Percentiles rank a stretch among this genome's conserved stretches.
phyloP scores from a whole-genome alignment of 2,888 invertebrate species.

The Ferdinandea cuprea region DNA sequence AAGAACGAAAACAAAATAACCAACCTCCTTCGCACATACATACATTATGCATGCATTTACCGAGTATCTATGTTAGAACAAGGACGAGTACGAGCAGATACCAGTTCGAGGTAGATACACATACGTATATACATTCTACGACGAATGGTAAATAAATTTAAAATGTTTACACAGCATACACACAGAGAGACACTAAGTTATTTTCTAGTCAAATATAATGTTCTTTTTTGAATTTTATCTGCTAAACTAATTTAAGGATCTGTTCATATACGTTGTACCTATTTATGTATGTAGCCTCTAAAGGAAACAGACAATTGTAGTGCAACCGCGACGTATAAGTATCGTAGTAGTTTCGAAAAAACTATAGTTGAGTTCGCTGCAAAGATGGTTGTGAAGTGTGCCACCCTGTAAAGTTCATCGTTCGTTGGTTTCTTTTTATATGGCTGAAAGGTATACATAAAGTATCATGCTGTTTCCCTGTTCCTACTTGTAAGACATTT shows the following conservation, averaged over 20 bases:
- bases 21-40: slow-evolving; percentile 17
- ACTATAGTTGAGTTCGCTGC: too few relatives aligned
- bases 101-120: neutral
- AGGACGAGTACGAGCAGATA: slow-evolving; percentile 26
- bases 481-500: too few relatives aligned
- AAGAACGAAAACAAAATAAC: neutral
- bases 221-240: slow-evolving; percentile 70
- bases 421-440: too few relatives aligned
- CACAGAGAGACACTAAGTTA: slow-evolving; percentile 10
- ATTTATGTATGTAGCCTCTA: too few relatives aligned
- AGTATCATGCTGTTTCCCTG: too few relatives aligned
- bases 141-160: slow-evolving; percentile 67
- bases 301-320: too few relatives aligned
- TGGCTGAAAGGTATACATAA: too few relatives aligned
- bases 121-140: slow-evolving; percentile 38
- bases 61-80: slow-evolving; percentile 5
- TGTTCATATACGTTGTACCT: neutral
- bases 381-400: too few relatives aligned
- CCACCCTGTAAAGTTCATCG: too few relatives aligned
- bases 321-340: too few relatives aligned
- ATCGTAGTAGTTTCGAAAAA: too few relatives aligned
- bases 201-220: slow-evolving; percentile 66
- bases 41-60: slow-evolving; percentile 56
- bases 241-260: slow-evolving; percentile 71
- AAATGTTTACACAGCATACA: slow-evolving; percentile 67